These are phyloP conservation scores for Cataglyphis albicans DNA, from an alignment of 2,888 invertebrate species.

Conservation along the genomic window DNA sequence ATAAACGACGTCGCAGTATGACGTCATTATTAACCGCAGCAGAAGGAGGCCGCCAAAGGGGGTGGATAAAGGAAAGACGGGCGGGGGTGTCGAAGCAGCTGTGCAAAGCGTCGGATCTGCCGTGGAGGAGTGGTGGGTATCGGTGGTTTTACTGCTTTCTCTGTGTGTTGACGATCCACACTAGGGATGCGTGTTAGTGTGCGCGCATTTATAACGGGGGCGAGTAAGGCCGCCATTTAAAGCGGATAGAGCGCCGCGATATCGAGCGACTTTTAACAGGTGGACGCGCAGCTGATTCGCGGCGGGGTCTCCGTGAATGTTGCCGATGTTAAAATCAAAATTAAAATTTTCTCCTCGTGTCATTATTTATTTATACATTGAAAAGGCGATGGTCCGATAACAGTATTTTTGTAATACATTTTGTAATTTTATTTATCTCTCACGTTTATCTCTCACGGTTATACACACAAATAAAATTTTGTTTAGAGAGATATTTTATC, in stretches of 20 bases:
- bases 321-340: slow-evolving; percentile 37
- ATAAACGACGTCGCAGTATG: slow-evolving; percentile 82
- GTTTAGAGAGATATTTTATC: not conserved
- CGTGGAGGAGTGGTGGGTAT: slow-evolving; percentile 11
- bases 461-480: not conserved
- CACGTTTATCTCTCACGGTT: not conserved
- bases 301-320: not conserved
- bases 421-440: not conserved
- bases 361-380: slow-evolving; percentile 19
- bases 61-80: slow-evolving; percentile 80
- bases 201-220: slow-evolving; percentile 71
- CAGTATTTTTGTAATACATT: not conserved
- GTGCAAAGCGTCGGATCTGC: slow-evolving; percentile 57
- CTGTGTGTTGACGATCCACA: slow-evolving; percentile 70
- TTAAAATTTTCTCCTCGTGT: slow-evolving; percentile 43
- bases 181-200: slow-evolving; percentile 75
- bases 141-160: slow-evolving; percentile 56
- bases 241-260: slow-evolving; percentile 69
- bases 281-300: slow-evolving; percentile 60
- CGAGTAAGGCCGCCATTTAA: slow-evolving; percentile 76
- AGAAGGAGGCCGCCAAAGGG: slow-evolving; percentile 84
- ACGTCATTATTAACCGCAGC: slow-evolving; percentile 76
- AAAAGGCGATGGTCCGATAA: slow-evolving; percentile 18
- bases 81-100: slow-evolving; percentile 68
- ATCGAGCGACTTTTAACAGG: slow-evolving; percentile 76